These are phyloP conservation scores for Stylophora pistillata DNA, from an alignment of 64 coral and sea anemone genomes.

Conservation along the genomic window DNA sequence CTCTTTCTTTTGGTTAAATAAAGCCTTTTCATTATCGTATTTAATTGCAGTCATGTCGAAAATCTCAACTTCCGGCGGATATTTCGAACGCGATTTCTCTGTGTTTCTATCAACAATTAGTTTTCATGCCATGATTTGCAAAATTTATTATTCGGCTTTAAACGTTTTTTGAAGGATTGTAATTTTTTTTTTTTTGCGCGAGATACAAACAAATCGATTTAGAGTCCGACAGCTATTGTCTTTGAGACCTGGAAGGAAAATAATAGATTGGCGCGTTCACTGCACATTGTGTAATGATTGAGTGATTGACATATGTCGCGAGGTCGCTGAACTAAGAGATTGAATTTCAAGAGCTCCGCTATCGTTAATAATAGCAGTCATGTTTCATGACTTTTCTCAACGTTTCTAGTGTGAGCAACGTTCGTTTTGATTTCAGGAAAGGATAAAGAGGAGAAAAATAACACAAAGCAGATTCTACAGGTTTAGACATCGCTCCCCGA, in stretches of 20 bases:
- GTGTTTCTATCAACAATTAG: background rate
- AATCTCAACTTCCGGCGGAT: conserved; percentile 21
- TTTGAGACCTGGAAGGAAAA: background rate
- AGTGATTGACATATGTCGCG: conserved; percentile 45
- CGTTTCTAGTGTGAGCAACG: background rate
- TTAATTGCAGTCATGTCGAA: background rate
- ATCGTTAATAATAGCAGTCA: background rate
- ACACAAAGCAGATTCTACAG: background rate
- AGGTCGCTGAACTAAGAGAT: conserved; percentile 13
- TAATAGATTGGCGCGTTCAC: conserved; percentile 5
- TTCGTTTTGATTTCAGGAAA: background rate
- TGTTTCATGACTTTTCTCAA: background rate
- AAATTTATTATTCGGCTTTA: background rate
- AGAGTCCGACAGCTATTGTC: conserved; percentile 27
- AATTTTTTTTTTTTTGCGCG: background rate
- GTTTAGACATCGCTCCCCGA: background rate
- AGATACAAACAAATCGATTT: conserved; percentile 29
- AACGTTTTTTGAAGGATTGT: background rate
- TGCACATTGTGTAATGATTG: background rate
- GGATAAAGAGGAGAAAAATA: background rate
- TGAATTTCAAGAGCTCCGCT: background rate
- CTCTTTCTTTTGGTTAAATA: background rate
- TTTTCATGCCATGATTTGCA: background rate
- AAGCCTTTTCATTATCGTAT: background rate
- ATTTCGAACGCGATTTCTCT: background rate